These are phyloP conservation scores for Podarcis siculus DNA, from an alignment of 2,797 vertebrate genomes.

Conservation along the genomic window DNA sequence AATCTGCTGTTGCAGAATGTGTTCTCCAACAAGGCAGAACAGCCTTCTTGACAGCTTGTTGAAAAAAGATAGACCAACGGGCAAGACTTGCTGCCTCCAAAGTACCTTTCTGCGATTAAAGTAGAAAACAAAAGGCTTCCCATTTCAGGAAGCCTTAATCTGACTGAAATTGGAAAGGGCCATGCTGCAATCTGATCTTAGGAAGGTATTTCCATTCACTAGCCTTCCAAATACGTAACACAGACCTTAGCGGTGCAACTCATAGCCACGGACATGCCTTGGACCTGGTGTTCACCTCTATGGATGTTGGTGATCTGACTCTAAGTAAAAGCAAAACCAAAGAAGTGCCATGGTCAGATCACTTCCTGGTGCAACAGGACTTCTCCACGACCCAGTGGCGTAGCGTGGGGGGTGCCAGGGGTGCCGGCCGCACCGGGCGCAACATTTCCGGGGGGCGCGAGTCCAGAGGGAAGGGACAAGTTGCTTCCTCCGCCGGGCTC, in stretches of 20 bases:
- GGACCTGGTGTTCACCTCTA: no score
- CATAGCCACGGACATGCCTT: no score
- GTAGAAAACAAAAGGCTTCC: not conserved
- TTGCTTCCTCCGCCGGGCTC: no score
- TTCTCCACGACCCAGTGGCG: no score
- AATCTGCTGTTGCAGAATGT: conserved; percentile 28
- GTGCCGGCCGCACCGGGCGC: no score
- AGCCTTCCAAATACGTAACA: not conserved
- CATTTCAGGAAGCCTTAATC: not conserved
- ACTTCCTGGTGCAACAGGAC: no score
- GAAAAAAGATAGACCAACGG: conserved; percentile 16
- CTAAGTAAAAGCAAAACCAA: no score
- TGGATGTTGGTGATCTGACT: no score
- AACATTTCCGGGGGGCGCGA: no score
- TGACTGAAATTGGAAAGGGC: not conserved
- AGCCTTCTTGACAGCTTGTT: conserved; percentile 51
- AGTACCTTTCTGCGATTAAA: conserved; percentile 1
- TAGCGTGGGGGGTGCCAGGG: no score
- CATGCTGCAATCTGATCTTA: not conserved
- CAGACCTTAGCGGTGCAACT: not conserved
- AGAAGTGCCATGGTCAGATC: no score
- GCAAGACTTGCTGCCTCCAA: conserved; percentile 4
- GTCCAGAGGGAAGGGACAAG: no score
- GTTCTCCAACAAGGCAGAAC: conserved; percentile 30
- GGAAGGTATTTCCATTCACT: not conserved